A percentile compares a stretch with the other conserved stretches of the same genome.
phyloP scores from a whole-genome alignment of 2,888 invertebrate species.

The Linhomoeus sp. region DNA sequence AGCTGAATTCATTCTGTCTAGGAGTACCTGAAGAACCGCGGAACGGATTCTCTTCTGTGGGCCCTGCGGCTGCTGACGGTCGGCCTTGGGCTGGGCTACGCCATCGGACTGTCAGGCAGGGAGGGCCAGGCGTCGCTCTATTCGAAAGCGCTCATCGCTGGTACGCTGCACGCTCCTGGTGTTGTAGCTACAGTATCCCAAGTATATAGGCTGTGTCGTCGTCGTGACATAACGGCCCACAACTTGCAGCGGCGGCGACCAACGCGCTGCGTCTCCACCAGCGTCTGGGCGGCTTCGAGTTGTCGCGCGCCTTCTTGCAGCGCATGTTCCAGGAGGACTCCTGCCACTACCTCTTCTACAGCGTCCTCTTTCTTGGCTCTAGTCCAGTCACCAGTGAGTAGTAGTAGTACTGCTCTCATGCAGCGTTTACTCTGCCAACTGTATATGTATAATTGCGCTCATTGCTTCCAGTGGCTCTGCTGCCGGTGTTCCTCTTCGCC shows the following conservation, averaged over 20 bases:
- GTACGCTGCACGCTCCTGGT: no score
- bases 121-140: slow-evolving; percentile 43
- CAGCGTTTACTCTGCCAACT: no score
- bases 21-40: slow-evolving; percentile 46
- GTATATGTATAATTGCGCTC: no score
- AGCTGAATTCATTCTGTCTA: no score
- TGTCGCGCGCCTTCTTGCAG: slow-evolving; percentile 61
- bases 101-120: slow-evolving; percentile 62
- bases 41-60: slow-evolving; percentile 70
- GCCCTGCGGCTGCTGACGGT: slow-evolving; percentile 61
- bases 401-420: no score
- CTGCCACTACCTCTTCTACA: slow-evolving; percentile 86
- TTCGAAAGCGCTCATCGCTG: slow-evolving; percentile 62
- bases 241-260: slow-evolving; percentile 63
- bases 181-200: no score
- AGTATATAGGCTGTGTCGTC: no score
- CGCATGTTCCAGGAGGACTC: slow-evolving; percentile 60
- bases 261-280: slow-evolving; percentile 86
- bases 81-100: slow-evolving; percentile 58
- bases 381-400: slow-evolving; percentile 59
- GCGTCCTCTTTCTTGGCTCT: slow-evolving; percentile 75
- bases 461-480: slow-evolving; percentile 59
- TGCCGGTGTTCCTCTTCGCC: slow-evolving; percentile 77
- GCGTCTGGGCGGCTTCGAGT: slow-evolving; percentile 48
- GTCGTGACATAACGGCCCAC: no score